phyloP scores from a whole-genome alignment of 1,140 invertebrate genomes.

The Lepeophtheirus salmonis region DNA sequence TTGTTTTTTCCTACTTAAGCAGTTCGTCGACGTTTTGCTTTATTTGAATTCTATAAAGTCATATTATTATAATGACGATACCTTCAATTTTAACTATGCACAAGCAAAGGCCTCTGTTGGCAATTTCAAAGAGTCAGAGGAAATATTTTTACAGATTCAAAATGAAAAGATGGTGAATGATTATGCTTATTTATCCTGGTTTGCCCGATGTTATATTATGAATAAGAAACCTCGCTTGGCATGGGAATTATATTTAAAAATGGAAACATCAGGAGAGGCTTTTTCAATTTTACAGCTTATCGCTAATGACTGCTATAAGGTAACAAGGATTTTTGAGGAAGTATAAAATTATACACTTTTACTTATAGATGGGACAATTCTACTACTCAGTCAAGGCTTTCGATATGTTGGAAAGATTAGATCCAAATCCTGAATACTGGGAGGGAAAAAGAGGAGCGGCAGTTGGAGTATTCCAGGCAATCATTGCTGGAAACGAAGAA shows the following conservation, averaged over 20 bases:
- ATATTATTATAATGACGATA: slow-evolving; percentile 86
- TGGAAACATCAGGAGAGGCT: slow-evolving; percentile 71
- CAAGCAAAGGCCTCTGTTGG: slow-evolving; percentile 35
- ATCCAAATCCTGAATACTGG: slow-evolving; percentile 89
- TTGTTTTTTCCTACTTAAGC: slow-evolving; percentile 74
- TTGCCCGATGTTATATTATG: slow-evolving; percentile 52
- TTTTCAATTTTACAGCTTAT: slow-evolving; percentile 78
- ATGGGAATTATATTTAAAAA: slow-evolving; percentile 70
- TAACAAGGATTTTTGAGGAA: background rate
- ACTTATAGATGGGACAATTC: slow-evolving; percentile 74
- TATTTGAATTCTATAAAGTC: slow-evolving; percentile 94
- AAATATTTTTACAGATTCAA: slow-evolving; percentile 63
- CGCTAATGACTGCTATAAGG: slow-evolving; percentile 84
- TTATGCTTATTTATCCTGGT: slow-evolving; percentile 67
- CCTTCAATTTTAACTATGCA: slow-evolving; percentile 92
- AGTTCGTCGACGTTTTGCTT: slow-evolving; percentile 88
- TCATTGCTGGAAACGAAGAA: slow-evolving; percentile 37
- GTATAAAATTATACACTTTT: no score
- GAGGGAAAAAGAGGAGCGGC: slow-evolving; percentile 88
- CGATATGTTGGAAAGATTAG: slow-evolving; percentile 58
- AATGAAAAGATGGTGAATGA: slow-evolving; percentile 61
- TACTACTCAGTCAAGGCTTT: slow-evolving; percentile 76
- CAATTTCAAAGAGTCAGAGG: slow-evolving; percentile 63
- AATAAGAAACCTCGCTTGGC: slow-evolving; percentile 50
- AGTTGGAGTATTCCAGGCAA: slow-evolving; percentile 70